phyloP scores from a whole-genome alignment of 64 coral and sea anemone species.

The Catalaphyllia jardinei region DNA sequence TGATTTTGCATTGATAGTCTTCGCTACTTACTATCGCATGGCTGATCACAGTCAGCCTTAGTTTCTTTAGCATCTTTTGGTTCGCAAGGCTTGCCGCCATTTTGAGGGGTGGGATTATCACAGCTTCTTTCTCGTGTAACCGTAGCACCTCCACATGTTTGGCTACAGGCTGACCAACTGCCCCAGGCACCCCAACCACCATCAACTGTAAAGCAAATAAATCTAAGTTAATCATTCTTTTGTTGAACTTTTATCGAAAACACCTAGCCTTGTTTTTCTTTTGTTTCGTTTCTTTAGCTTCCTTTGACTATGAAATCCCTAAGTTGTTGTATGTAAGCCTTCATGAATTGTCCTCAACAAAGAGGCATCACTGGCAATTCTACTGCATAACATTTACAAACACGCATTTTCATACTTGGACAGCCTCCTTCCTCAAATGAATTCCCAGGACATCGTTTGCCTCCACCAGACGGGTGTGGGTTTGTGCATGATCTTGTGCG shows the following conservation, averaged over 20 bases:
- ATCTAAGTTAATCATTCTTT: too few species aligned
- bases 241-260: too few species aligned
- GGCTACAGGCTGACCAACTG: constrained; percentile 48
- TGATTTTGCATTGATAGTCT: background rate
- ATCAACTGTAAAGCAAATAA: constrained; percentile 13
- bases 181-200: constrained; percentile 64
- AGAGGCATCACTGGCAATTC: too few species aligned
- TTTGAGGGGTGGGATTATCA: constrained; percentile 32
- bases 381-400: too few species aligned
- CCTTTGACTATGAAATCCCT: too few species aligned
- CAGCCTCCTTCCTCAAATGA: constrained; percentile 32
- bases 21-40: constrained; percentile 41
- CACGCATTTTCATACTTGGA: background rate
- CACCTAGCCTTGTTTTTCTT: too few species aligned
- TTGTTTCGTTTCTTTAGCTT: too few species aligned
- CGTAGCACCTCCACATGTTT: constrained; percentile 54
- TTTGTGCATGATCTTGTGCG: constrained; percentile 50
- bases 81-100: constrained; percentile 51
- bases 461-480: constrained; percentile 42
- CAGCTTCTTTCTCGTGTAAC: constrained; percentile 45
- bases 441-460: constrained; percentile 28
- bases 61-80: constrained; percentile 48
- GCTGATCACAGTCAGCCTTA: constrained; percentile 50
- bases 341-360: too few species aligned
- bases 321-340: too few species aligned